Conservation (phyloP, 2,888 invertebrate genomes). For the Volucella inanis region DNA sequence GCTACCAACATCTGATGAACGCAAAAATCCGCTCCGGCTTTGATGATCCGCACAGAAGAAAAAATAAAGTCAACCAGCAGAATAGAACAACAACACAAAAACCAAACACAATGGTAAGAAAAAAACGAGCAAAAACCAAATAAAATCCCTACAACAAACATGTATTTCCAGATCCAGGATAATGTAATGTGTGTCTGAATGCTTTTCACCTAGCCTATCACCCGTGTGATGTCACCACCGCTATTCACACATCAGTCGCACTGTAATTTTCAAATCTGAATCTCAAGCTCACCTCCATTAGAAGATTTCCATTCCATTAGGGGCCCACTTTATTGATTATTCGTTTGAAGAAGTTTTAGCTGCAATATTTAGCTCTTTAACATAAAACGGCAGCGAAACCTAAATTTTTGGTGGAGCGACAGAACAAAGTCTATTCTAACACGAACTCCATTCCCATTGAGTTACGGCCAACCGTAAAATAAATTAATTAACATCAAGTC, state of each 20-base stretch:
- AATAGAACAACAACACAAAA: no score
- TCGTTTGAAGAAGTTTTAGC: neutral
- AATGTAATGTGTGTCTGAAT: neutral
- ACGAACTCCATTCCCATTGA: slow-evolving; percentile 22
- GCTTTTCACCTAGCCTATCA: slow-evolving; percentile 49
- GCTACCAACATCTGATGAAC: no score
- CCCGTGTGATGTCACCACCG: slow-evolving; percentile 57
- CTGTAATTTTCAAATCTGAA: slow-evolving; percentile 15
- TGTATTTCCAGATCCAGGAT: slow-evolving; percentile 1
- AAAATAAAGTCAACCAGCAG: no score
- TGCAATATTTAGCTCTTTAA: no score
- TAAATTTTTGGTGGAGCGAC: neutral
- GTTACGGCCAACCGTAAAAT: slow-evolving; percentile 34
- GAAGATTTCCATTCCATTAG: slow-evolving; percentile 33
- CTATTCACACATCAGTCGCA: slow-evolving; percentile 33
- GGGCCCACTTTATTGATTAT: slow-evolving; percentile 53
- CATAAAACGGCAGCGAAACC: no score
- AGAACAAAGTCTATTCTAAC: neutral
- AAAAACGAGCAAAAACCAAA: neutral
- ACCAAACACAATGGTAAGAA: no score
- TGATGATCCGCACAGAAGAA: no score
- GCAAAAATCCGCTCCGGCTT: neutral
- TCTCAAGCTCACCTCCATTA: slow-evolving; percentile 19
- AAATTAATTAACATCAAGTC: slow-evolving; percentile 59
- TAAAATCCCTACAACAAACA: neutral